Evolutionary conservation across 2,797 vertebrate species (phyloP).

Genomic region (Falco rusticolus): DNA sequence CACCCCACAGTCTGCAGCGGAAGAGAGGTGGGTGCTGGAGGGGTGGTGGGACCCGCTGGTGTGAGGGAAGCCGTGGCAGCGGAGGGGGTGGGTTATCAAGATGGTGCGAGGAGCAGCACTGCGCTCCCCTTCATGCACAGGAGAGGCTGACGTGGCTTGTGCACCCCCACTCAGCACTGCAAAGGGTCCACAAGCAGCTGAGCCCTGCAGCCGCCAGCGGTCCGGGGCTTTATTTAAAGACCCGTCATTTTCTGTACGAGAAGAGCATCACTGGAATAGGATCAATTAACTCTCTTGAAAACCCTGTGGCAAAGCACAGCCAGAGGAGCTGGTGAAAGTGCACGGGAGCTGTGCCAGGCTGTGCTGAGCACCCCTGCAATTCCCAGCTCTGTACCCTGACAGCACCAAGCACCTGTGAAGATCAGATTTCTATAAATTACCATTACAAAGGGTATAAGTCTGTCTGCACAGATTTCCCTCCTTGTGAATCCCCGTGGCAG

Average conservation of each 20-base stretch:
- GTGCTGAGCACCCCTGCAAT: not conserved
- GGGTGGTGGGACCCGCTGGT: not conserved
- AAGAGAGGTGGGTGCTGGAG: not conserved
- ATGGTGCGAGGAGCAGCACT: accelerated
- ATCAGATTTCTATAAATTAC: not conserved
- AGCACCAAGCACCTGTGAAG: not conserved
- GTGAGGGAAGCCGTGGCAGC: not conserved
- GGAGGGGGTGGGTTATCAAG: not conserved
- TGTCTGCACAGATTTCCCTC: not conserved
- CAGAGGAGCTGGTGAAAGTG: not conserved
- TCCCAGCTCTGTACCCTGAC: not conserved
- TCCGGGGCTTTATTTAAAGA: not conserved
- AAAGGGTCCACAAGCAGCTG: accelerated
- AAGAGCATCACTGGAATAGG: not conserved
- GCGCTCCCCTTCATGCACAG: accelerated
- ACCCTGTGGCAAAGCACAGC: accelerated
- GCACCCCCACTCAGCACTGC: accelerated
- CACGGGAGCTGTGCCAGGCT: not conserved
- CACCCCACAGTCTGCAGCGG: accelerated
- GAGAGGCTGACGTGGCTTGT: not conserved
- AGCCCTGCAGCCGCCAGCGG: not conserved
- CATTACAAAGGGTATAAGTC: not conserved
- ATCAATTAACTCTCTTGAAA: not conserved
- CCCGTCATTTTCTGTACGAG: not conserved
- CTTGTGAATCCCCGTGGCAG: not conserved